phyloP scores from a whole-genome alignment of 2,797 vertebrate species.

The Protonibea diacanthus region DNA sequence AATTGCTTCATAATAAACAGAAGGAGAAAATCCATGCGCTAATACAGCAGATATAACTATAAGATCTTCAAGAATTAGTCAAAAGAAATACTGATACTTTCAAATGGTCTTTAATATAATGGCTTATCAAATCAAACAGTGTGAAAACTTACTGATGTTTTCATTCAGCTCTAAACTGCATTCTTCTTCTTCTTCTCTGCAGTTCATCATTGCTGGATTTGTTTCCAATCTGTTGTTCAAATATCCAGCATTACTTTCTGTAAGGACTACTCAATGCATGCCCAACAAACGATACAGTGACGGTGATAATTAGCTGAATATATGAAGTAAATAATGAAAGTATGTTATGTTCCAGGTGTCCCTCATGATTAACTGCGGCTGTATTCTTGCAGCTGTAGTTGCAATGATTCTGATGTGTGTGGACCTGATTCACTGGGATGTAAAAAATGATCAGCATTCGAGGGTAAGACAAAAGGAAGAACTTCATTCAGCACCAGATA shows the following conservation, averaged over 20 bases:
- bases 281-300: not conserved
- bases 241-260: constrained; percentile 73
- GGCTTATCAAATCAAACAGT: not conserved
- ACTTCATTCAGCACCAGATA: not conserved
- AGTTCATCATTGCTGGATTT: constrained; percentile 81
- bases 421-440: constrained; percentile 35
- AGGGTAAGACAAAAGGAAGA: constrained; percentile 44
- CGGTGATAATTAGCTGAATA: not conserved
- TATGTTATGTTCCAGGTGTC: constrained; percentile 69
- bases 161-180: not conserved
- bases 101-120: not conserved
- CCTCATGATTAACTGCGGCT: constrained; percentile 65
- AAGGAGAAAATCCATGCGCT: not conserved
- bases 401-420: constrained; percentile 64
- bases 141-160: not conserved
- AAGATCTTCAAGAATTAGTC: not conserved
- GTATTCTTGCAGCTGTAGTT: constrained; percentile 56
- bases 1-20: not conserved
- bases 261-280: constrained; percentile 53
- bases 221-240: constrained; percentile 77
- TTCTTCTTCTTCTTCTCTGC: constrained; percentile 11
- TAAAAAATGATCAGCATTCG: fast-evolving
- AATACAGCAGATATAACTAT: not conserved
- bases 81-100: not conserved
- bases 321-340: not conserved